phyloP scores from a whole-genome alignment of 1,140 invertebrate species.

The Triops longicaudatus region DNA sequence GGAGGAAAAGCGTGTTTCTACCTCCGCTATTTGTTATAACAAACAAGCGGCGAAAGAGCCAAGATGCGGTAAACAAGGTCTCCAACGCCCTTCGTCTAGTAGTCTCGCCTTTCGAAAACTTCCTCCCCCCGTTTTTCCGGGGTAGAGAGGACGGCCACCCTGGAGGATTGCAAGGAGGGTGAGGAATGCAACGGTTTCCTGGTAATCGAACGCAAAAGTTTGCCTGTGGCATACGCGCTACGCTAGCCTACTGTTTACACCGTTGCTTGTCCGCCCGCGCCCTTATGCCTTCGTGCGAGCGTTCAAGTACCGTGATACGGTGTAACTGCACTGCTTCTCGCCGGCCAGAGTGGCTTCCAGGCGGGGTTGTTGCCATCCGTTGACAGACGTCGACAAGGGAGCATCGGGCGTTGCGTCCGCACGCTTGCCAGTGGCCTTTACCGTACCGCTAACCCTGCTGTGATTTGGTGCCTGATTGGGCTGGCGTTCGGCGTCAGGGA shows the following conservation, averaged over 20 bases:
- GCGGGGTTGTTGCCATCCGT: slow-evolving; percentile 1
- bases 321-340: no score
- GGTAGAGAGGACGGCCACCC: background rate
- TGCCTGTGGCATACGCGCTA: background rate
- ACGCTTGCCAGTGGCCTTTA: background rate
- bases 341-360: background rate
- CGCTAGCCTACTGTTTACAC: background rate
- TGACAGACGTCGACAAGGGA: background rate
- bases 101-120: background rate
- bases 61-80: slow-evolving; percentile 1
- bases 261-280: background rate
- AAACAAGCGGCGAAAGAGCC: background rate
- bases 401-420: background rate
- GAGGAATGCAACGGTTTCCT: background rate
- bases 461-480: no score
- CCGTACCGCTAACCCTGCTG: background rate
- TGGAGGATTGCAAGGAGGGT: background rate
- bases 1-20: background rate
- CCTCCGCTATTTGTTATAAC: background rate
- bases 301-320: no score
- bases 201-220: background rate
- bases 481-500: no score
- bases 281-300: background rate
- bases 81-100: background rate
- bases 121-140: background rate